Evolutionary conservation across 2,888 invertebrate species (phyloP).

Genomic region (Lampropteryx suffumata): DNA sequence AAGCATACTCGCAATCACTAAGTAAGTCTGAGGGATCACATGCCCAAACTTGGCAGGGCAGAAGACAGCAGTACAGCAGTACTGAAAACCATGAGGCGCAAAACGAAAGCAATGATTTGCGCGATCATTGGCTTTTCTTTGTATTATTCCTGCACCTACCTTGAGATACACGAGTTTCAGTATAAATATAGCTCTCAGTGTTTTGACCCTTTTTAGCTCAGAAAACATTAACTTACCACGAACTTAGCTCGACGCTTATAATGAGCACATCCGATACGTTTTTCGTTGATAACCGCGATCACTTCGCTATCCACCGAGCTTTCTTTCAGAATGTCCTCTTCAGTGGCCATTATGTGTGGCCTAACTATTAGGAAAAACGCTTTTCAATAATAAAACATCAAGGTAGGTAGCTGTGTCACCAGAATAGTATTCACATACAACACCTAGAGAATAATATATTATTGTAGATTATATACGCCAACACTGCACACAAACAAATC

Average conservation of each 20-base stretch:
- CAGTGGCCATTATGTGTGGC: conserved; percentile 58
- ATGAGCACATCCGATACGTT: conserved; percentile 89
- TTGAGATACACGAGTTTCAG: conserved; percentile 46
- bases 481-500: background rate
- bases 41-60: background rate
- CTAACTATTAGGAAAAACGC: conserved; percentile 17
- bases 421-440: too few relatives aligned
- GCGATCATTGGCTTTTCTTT: conserved; percentile 64
- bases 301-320: conserved; percentile 43
- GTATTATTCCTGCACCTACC: conserved; percentile 43
- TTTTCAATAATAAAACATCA: conserved; percentile 33
- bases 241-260: conserved; percentile 93
- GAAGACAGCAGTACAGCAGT: background rate
- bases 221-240: conserved; percentile 85
- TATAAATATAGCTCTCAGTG: conserved; percentile 61
- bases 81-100: conserved; percentile 2
- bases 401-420: too few relatives aligned
- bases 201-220: conserved; percentile 43
- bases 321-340: conserved; percentile 47
- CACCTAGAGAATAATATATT: too few relatives aligned
- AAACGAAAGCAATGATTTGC: conserved; percentile 10
- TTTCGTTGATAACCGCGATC: conserved; percentile 56
- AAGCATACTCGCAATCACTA: too few relatives aligned
- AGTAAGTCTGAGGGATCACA: background rate
- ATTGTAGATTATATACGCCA: too few relatives aligned